A percentile compares a stretch with the other conserved stretches of the same genome.
Conservation (phyloP, 2,888 invertebrate species). For the Crematogaster levior region DNA sequence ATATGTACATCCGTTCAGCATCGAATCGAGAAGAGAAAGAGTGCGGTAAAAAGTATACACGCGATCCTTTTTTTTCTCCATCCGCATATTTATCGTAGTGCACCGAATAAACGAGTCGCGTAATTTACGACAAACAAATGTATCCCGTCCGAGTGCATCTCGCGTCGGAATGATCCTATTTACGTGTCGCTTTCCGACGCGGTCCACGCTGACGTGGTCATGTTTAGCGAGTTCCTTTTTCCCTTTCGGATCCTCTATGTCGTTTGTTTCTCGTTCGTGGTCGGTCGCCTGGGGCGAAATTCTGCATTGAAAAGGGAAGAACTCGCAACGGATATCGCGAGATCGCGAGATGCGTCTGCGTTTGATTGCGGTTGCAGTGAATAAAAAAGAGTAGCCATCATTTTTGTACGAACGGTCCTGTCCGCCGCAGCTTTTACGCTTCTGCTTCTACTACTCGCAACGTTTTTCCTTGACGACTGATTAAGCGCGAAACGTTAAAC, state of each 20-base stretch:
- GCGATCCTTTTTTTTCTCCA: not conserved
- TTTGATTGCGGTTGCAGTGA: conserved; percentile 31
- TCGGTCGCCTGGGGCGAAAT: not conserved
- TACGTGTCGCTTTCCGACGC: conserved; percentile 26
- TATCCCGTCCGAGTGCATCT: conserved; percentile 38
- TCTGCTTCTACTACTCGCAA: not conserved
- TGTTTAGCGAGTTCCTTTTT: not conserved
- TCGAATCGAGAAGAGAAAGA: conserved; percentile 2
- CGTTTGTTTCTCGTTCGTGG: not conserved
- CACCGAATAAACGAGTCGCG: conserved; percentile 44
- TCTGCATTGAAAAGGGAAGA: conserved; percentile 5
- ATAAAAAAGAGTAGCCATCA: conserved; percentile 41
- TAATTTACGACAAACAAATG: conserved; percentile 54
- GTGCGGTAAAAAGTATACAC: not conserved
- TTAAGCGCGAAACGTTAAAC: conserved; percentile 2
- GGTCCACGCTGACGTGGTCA: conserved; percentile 1
- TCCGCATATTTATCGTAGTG: conserved; percentile 26
- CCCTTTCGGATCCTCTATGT: not conserved
- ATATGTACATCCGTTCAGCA: not conserved
- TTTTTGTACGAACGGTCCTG: conserved; percentile 32
- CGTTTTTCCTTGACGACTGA: conserved; percentile 23
- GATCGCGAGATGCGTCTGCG: conserved; percentile 20
- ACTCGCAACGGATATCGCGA: conserved; percentile 20
- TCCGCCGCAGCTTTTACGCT: conserved; percentile 34
- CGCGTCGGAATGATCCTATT: conserved; percentile 40